Conservation (phyloP, 2,797 vertebrate genomes). For the Diceros bicornis region DNA sequence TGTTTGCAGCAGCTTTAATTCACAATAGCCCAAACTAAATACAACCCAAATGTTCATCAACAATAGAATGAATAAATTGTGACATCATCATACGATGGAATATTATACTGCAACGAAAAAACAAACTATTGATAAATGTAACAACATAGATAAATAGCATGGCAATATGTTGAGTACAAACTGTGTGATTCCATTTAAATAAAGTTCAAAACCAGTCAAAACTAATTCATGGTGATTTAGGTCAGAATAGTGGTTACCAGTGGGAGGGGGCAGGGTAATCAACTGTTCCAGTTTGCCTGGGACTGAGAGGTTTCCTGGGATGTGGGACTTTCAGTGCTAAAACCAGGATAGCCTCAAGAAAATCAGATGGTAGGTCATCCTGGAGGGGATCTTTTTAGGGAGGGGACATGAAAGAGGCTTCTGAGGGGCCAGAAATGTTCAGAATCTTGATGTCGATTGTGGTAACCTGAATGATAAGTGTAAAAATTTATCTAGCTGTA, state of each 20-base stretch:
- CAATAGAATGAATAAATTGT: not conserved
- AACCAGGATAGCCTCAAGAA: not conserved
- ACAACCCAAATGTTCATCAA: not conserved
- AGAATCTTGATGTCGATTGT: not conserved
- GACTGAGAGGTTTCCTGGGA: not conserved
- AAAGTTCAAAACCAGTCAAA: slow-evolving; percentile 53
- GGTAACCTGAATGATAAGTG: not conserved
- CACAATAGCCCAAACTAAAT: slow-evolving; percentile 13
- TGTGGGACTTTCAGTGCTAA: slow-evolving; percentile 22
- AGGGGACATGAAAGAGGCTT: slow-evolving; percentile 21
- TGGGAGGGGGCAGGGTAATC: not conserved
- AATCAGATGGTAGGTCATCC: not conserved
- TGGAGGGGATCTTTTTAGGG: not conserved
- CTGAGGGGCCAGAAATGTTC: not conserved
- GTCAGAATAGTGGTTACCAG: not conserved
- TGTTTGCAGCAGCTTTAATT: slow-evolving; percentile 37
- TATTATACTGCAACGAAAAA: slow-evolving; percentile 27
- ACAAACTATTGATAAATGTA: not conserved
- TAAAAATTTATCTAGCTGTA: slow-evolving; percentile 7
- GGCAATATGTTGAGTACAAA: not conserved
- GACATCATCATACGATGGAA: not conserved
- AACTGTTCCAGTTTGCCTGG: not conserved
- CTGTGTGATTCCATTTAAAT: slow-evolving; percentile 30
- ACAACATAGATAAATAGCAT: not conserved
- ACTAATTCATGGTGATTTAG: not conserved